Percentiles rank a stretch among this genome's conserved stretches.
These are phyloP conservation scores for Adelognathus sp. DNA, from an alignment of 2,888 invertebrate species.

Conservation along the genomic window DNA sequence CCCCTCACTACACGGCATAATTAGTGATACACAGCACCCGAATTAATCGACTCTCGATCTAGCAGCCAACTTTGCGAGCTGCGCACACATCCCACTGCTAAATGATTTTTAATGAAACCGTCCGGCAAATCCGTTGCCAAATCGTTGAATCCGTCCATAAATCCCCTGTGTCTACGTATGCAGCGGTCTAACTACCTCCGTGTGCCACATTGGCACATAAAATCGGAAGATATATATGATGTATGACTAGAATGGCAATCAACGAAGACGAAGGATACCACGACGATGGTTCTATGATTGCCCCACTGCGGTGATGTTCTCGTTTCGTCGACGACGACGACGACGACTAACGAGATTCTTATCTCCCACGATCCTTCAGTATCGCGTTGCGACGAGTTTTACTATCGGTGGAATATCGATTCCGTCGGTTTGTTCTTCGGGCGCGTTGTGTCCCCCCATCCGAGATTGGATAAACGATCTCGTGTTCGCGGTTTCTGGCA, in stretches of 20 bases:
- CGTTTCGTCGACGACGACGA: background rate
- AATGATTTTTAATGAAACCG: slow-evolving; percentile 12
- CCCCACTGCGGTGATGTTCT: background rate
- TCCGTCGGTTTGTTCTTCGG: slow-evolving; percentile 16
- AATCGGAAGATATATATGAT: slow-evolving; percentile 3
- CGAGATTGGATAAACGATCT: slow-evolving; percentile 65
- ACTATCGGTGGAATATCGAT: slow-evolving; percentile 65
- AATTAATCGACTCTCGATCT: background rate
- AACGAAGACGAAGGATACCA: slow-evolving; percentile 4
- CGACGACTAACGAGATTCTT: slow-evolving; percentile 35
- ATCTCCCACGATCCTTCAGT: slow-evolving; percentile 19
- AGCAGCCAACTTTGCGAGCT: background rate
- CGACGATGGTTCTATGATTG: background rate
- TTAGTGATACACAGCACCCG: background rate
- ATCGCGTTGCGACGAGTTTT: slow-evolving; percentile 59
- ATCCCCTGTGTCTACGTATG: background rate
- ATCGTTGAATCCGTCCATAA: background rate
- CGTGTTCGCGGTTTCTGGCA: slow-evolving; percentile 60
- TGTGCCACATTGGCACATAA: background rate
- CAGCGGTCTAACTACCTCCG: background rate
- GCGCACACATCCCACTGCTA: background rate
- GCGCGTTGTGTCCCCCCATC: background rate
- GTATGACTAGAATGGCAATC: slow-evolving; percentile 10
- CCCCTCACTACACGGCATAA: background rate
- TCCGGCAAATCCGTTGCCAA: background rate